A percentile compares a stretch with the other conserved stretches of the same genome.
phyloP scores from a whole-genome alignment of 2,113 vertebrate genomes.

The Myiozetetes cayanensis region DNA sequence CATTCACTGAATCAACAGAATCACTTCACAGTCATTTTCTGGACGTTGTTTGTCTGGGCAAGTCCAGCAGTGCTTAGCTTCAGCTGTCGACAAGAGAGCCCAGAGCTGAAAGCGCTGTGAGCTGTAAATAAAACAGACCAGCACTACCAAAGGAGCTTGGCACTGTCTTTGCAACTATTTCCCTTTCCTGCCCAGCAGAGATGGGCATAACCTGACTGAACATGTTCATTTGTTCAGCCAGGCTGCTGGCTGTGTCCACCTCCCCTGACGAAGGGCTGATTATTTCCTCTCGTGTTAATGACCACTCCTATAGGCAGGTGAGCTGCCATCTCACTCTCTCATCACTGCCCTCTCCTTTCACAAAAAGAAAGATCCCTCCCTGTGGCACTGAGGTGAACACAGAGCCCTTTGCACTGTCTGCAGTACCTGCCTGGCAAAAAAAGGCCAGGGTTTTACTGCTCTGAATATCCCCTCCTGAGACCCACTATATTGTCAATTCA shows the following conservation, averaged over 20 bases:
- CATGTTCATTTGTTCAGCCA: background rate
- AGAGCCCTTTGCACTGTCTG: background rate
- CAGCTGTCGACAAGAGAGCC: background rate
- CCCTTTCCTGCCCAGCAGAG: background rate
- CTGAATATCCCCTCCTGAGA: background rate
- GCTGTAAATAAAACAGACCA: background rate
- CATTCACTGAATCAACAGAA: background rate
- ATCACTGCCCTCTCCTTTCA: background rate
- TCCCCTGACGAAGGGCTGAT: conserved; percentile 2
- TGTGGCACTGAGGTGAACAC: background rate
- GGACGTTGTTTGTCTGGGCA: background rate
- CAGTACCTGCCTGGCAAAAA: background rate
- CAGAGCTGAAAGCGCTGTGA: background rate
- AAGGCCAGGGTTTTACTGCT: conserved; percentile 15
- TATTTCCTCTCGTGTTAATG: background rate
- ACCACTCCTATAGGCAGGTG: background rate
- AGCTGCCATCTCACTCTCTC: background rate
- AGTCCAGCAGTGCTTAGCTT: background rate
- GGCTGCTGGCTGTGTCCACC: background rate
- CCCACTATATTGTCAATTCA: background rate
- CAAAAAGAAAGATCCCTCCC: background rate
- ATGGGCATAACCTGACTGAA: background rate
- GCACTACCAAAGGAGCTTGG: background rate
- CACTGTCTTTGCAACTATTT: background rate
- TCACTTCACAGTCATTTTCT: background rate